Conservation (phyloP, 2,888 invertebrate genomes). For the Perizoma affinitatum region DNA sequence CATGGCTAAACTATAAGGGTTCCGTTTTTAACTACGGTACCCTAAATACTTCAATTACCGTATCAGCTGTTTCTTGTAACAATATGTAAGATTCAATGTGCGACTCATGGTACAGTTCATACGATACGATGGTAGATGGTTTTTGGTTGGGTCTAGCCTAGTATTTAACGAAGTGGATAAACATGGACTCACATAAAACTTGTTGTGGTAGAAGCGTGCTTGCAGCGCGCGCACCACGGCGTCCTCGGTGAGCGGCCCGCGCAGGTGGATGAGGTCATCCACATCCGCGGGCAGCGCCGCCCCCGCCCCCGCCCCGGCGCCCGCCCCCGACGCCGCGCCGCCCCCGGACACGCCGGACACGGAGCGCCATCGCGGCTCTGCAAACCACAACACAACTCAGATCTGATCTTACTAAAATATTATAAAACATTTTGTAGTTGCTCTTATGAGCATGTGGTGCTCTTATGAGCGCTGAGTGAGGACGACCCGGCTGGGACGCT, state of each 20-base stretch:
- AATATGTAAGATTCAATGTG: too few relatives aligned
- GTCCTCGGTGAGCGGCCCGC: slow-evolving; percentile 96
- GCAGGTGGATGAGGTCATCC: slow-evolving; percentile 95
- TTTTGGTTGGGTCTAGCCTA: background rate
- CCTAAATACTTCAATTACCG: too few relatives aligned
- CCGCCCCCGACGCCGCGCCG: slow-evolving; percentile 37
- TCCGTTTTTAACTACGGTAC: too few relatives aligned
- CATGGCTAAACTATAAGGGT: too few relatives aligned
- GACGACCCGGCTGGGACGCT: background rate
- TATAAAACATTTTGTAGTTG: too few relatives aligned
- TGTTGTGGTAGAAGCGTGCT: slow-evolving; percentile 93
- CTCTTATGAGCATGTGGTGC: too few relatives aligned
- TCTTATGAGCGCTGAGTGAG: too few relatives aligned
- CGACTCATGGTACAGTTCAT: too few relatives aligned
- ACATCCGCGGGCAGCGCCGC: slow-evolving; percentile 77
- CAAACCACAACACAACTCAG: slow-evolving; percentile 15
- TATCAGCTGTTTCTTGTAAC: too few relatives aligned
- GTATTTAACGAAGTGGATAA: background rate
- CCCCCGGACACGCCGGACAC: slow-evolving; percentile 35
- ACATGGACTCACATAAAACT: slow-evolving; percentile 92
- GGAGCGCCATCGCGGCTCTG: slow-evolving; percentile 65
- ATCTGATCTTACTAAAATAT: too few relatives aligned
- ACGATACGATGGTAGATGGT: too few relatives aligned
- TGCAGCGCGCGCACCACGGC: slow-evolving; percentile 96
- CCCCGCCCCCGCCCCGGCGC: slow-evolving; percentile 45